Percentiles rank a stretch among this genome's conserved stretches.
phyloP scores from a whole-genome alignment of 1,140 invertebrate species.

The Mactra quadrangularis region DNA sequence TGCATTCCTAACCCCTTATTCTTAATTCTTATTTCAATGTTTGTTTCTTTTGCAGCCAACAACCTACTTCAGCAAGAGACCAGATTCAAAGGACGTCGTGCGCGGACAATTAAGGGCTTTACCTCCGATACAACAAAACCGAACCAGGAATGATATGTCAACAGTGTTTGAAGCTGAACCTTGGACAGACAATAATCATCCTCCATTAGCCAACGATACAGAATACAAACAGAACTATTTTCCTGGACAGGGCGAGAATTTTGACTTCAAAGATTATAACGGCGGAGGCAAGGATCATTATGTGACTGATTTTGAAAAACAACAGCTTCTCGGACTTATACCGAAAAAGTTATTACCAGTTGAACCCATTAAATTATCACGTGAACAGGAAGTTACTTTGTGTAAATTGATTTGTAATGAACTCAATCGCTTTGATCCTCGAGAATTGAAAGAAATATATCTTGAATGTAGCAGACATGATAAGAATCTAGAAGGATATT shows the following conservation, averaged over 20 bases:
- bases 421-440: conserved; percentile 34
- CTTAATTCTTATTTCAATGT: too few relatives aligned
- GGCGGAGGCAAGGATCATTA: background rate
- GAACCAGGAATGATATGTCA: conserved; percentile 63
- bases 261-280: background rate
- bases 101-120: conserved; percentile 45
- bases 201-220: conserved; percentile 48
- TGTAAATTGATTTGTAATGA: conserved; percentile 58
- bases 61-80: conserved; percentile 23
- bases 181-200: conserved; percentile 59
- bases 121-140: conserved; percentile 55
- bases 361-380: conserved; percentile 45
- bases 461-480: conserved; percentile 42
- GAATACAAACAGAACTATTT: conserved; percentile 52
- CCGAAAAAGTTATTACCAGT: conserved; percentile 52
- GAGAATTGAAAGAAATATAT: conserved; percentile 44
- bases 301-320: conserved; percentile 16
- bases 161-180: conserved; percentile 62
- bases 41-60: conserved; percentile 54
- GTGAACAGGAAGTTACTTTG: conserved; percentile 28
- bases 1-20: too few relatives aligned
- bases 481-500: conserved; percentile 43
- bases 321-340: conserved; percentile 42
- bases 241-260: background rate
- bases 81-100: conserved; percentile 58